These are phyloP conservation scores for Aphidius gifuensis DNA, from an alignment of 1,140 invertebrate genomes.

Conservation along the genomic window DNA sequence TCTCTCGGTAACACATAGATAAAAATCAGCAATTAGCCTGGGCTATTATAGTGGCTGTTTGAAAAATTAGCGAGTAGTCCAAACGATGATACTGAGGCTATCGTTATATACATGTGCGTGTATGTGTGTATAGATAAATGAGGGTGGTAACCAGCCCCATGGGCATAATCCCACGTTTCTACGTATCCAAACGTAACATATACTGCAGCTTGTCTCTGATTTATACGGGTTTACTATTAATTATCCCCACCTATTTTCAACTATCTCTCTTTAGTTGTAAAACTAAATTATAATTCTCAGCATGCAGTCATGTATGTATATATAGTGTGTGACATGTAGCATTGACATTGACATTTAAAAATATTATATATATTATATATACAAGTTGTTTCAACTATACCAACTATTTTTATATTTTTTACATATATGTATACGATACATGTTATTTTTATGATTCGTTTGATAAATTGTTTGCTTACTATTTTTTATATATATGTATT, in stretches of 20 bases:
- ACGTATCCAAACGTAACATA: constrained; percentile 30
- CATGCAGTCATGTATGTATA: no score
- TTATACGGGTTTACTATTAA: constrained; percentile 56
- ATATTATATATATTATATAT: no score
- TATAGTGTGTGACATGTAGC: no score
- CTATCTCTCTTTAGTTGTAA: constrained; percentile 4
- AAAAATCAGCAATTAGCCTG: constrained; percentile 56
- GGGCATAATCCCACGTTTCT: constrained; percentile 42
- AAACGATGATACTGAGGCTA: background rate
- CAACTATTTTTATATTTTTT: no score
- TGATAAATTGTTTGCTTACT: background rate
- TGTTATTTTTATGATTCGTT: background rate
- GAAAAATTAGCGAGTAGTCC: constrained; percentile 52
- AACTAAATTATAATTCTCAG: no score
- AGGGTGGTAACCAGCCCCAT: constrained; percentile 49
- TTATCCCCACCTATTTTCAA: constrained; percentile 38
- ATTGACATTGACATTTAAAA: no score
- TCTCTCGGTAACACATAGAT: constrained; percentile 36
- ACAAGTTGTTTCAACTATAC: no score
- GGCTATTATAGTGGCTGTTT: constrained; percentile 54
- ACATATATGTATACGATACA: no score
- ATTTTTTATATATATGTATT: background rate
- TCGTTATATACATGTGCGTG: background rate
- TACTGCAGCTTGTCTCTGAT: constrained; percentile 51
- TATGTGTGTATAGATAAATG: background rate